Percentiles rank a stretch among this genome's conserved stretches.
Evolutionary conservation across 1,140 invertebrate genomes (phyloP).

Genomic region (Globodera rostochiensis): DNA sequence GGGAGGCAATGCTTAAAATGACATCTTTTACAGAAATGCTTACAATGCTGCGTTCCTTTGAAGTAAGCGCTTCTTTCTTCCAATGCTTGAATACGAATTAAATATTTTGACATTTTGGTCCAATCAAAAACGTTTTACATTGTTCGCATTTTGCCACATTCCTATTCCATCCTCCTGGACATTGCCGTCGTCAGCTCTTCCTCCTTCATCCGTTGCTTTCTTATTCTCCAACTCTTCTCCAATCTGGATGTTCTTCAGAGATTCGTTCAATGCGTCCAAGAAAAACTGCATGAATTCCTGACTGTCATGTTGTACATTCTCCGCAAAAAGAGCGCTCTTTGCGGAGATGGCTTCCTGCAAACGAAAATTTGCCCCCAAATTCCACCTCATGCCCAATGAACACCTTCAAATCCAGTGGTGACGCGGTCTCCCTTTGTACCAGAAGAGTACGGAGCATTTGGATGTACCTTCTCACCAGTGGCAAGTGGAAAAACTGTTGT

Average conservation of each 20-base stretch:
- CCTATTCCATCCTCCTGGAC: background rate
- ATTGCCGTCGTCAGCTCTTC: too few species aligned
- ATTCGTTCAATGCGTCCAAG: slow-evolving; percentile 84
- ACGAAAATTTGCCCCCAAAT: background rate
- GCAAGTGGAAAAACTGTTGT: background rate
- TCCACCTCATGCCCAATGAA: background rate
- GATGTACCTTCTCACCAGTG: background rate
- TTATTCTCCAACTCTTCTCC: background rate
- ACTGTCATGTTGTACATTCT: slow-evolving; percentile 85
- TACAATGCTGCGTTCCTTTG: slow-evolving; percentile 77
- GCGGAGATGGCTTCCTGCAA: slow-evolving; percentile 73
- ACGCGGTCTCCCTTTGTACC: background rate
- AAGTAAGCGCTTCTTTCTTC: slow-evolving; percentile 72
- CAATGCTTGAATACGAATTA: slow-evolving; percentile 70
- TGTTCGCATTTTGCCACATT: background rate
- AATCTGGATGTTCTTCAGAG: slow-evolving; percentile 73
- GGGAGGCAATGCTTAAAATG: background rate
- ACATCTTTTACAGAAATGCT: background rate
- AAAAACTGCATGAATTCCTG: slow-evolving; percentile 85
- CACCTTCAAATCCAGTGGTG: background rate
- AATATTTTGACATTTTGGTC: background rate
- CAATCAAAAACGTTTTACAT: background rate
- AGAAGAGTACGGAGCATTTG: background rate
- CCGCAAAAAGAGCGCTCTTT: slow-evolving; percentile 79
- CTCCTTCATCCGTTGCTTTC: background rate